Percentiles rank a stretch among this genome's conserved stretches.
Conservation (phyloP, 2,113 vertebrate species). For the Pantherophis guttatus region DNA sequence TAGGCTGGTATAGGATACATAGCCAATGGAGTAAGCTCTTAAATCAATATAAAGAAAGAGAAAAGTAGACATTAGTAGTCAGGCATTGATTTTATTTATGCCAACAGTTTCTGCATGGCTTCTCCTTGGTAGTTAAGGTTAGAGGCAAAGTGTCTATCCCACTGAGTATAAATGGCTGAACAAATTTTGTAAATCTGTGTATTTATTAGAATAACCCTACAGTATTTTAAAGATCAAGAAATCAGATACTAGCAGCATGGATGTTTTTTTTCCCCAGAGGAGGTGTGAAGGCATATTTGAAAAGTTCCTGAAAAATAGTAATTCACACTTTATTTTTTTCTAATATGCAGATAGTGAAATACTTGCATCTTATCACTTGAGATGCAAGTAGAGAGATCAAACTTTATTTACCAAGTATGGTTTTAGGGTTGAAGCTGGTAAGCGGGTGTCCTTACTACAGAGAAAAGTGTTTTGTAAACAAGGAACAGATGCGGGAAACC, state of each 20-base stretch:
- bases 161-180: neutral
- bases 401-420: neutral
- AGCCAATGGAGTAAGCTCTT: neutral
- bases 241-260: neutral
- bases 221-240: neutral
- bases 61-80: neutral
- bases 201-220: neutral
- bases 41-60: neutral
- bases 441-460: neutral
- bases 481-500: neutral
- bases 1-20: neutral
- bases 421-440: neutral
- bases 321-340: neutral
- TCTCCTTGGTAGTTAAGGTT: too few relatives aligned
- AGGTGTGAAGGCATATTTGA: neutral
- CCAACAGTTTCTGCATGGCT: neutral
- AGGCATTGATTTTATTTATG: neutral
- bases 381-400: neutral
- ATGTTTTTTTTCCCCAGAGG: neutral
- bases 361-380: constrained; percentile 3
- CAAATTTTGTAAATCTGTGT: neutral
- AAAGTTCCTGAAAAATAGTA: neutral
- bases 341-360: neutral
- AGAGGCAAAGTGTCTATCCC: neutral
- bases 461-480: neutral